Evolutionary conservation across 2,113 vertebrate species (phyloP).

Genomic region (Eudyptes chrysolophus): DNA sequence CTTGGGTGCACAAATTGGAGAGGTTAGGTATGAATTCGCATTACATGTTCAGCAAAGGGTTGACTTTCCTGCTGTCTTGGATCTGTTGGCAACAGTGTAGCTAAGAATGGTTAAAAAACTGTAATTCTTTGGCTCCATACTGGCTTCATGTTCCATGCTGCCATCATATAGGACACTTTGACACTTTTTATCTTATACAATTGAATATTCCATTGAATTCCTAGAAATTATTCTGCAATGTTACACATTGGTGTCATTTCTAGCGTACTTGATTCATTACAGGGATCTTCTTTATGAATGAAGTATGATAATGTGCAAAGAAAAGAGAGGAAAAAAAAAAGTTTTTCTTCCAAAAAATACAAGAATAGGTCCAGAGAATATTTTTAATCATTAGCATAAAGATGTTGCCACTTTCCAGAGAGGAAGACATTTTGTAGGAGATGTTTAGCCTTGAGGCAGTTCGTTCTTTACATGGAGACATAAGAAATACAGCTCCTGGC

Average conservation of each 20-base stretch:
- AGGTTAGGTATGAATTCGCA: neutral
- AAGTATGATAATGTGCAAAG: neutral
- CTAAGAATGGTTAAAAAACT: neutral
- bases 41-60: neutral
- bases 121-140: neutral
- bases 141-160: neutral
- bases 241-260: neutral
- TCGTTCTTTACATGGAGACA: constrained; percentile 52
- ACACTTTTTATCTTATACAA: neutral
- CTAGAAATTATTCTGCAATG: neutral
- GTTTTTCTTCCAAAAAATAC: neutral
- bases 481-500: constrained; percentile 56
- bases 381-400: constrained; percentile 60
- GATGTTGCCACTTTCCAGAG: constrained; percentile 43
- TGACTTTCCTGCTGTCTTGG: neutral
- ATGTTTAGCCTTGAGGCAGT: constrained; percentile 61
- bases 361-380: neutral
- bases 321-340: fast-evolving
- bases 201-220: neutral
- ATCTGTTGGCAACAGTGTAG: neutral
- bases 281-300: neutral
- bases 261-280: neutral
- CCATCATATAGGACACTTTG: neutral
- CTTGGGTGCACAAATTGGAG: neutral
- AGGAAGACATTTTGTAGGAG: constrained; percentile 26